Base-by-base conservation (phyloP, 2,113 vertebrate species). In the Tauraco erythrolophus region DNA sequence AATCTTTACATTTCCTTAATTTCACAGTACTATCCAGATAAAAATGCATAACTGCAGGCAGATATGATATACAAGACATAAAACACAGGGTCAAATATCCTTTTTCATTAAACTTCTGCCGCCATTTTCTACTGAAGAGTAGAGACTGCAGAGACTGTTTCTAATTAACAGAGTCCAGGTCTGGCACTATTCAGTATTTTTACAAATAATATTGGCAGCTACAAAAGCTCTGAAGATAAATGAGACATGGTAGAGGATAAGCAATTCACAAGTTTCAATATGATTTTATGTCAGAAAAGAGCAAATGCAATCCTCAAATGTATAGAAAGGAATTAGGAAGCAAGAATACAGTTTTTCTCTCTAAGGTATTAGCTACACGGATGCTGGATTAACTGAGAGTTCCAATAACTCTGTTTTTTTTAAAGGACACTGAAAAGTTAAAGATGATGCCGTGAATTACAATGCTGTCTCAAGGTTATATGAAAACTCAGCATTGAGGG, bases 141-240 rank as follows among this genome's bases (percentile, higher is more conserved):
- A 81, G 31, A 84, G 22, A 43, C 43, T 89, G 48, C 76, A 64
- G 69, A 87, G 58, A 22, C 33, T 39, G 18, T 54, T 92, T 61
- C 91, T 74, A 96, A 90, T 93, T 92, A 89, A 65, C 23, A 21
- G 70, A 76, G 70, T 48, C 86, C 70, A 88, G 61, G 39, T 65
- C 75, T 88, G 75, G 21, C 0, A 0, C 66, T 82, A 43, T 17
- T 92, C 70, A 23, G 27, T 64, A 64, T 89, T 94, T 89, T 91
- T 76, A 89, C 33, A 10, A 85, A 83, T 54, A 65, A 93, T 19
- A 11, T 16, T 74, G 80, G 43, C 66, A 94, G 68, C 53, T 85
- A 31, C 28, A 76, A 91, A 56, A 76, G 48, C 70, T 79, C 81
- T 64, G 18, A 89, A 75, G 66, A 92, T 23, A 84, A 94, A 72